Evolutionary conservation across 2,113 vertebrate genomes (phyloP).

Genomic region (Tenebrosternarchus preto): DNA sequence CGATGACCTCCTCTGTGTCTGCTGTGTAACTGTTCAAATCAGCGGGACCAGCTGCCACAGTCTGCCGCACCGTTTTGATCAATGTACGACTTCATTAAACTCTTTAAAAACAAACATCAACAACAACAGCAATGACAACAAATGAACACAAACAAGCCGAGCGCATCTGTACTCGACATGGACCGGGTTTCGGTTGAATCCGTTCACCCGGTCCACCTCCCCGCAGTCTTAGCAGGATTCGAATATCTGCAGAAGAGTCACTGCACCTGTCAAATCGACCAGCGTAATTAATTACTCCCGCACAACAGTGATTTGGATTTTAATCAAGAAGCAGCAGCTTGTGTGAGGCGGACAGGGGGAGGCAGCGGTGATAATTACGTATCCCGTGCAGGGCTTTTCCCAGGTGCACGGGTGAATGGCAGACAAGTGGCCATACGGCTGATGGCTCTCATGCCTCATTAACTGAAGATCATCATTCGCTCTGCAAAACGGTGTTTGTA

Average conservation of each 20-base stretch:
- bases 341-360: slow-evolving; percentile 36
- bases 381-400: slow-evolving; percentile 38
- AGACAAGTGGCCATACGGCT: slow-evolving; percentile 37
- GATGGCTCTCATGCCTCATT: slow-evolving; percentile 49
- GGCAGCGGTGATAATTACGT: slow-evolving; percentile 44
- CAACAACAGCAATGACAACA: neutral
- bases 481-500: slow-evolving; percentile 3
- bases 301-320: slow-evolving; percentile 53
- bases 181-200: neutral
- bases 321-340: slow-evolving; percentile 56
- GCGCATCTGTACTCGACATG: neutral
- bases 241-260: slow-evolving; percentile 50
- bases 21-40: too few species aligned
- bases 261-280: slow-evolving; percentile 49
- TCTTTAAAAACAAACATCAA: neutral
- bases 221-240: slow-evolving; percentile 10
- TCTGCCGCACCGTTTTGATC: neutral
- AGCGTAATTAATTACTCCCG: slow-evolving; percentile 54
- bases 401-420: slow-evolving; percentile 47
- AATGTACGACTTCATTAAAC: slow-evolving; percentile 37
- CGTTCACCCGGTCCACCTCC: too few species aligned
- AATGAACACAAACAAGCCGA: too few species aligned
- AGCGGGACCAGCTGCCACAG: neutral
- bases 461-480: slow-evolving; percentile 33
- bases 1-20: neutral